These are phyloP conservation scores for Parotocinclus haroldoi DNA, from an alignment of 2,797 vertebrate genomes.

Conservation along the genomic window DNA sequence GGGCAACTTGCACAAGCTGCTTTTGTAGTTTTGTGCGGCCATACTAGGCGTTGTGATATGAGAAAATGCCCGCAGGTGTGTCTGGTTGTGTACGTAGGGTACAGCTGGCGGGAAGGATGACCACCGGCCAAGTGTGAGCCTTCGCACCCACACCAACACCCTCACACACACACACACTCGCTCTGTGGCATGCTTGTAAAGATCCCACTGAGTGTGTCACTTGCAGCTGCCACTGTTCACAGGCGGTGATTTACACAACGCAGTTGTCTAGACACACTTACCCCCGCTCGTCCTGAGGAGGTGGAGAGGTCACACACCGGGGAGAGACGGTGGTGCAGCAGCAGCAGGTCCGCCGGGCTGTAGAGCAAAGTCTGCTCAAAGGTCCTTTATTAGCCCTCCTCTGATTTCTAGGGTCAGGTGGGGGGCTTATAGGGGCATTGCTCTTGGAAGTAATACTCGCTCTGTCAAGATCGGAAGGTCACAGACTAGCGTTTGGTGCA, in stretches of 20 bases:
- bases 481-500: constrained; percentile 5
- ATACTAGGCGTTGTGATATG: too few relatives aligned
- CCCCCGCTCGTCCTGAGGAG: constrained; percentile 3
- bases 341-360: constrained; percentile 5
- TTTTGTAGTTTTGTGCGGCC: too few relatives aligned
- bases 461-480: constrained; percentile 12
- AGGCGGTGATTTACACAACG: constrained; percentile 18
- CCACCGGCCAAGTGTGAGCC: constrained; percentile 32
- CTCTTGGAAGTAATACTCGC: neutral
- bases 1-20: too few relatives aligned
- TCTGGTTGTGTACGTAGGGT: too few relatives aligned
- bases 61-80: too few relatives aligned
- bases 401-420: constrained; percentile 43
- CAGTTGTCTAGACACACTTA: constrained; percentile 23
- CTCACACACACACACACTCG: neutral
- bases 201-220: constrained; percentile 25
- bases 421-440: constrained; percentile 14
- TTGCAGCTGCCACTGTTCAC: constrained; percentile 31
- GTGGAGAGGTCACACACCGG: neutral
- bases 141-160: neutral
- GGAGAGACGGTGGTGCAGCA: constrained; percentile 17
- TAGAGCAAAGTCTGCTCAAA: neutral
- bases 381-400: constrained; percentile 22
- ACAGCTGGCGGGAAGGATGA: constrained; percentile 17
- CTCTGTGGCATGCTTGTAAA: constrained; percentile 1